A percentile compares a stretch with the other conserved stretches of the same genome.
Evolutionary conservation across 2,888 invertebrate species (phyloP).

Genomic region (Syrista parreyssii): DNA sequence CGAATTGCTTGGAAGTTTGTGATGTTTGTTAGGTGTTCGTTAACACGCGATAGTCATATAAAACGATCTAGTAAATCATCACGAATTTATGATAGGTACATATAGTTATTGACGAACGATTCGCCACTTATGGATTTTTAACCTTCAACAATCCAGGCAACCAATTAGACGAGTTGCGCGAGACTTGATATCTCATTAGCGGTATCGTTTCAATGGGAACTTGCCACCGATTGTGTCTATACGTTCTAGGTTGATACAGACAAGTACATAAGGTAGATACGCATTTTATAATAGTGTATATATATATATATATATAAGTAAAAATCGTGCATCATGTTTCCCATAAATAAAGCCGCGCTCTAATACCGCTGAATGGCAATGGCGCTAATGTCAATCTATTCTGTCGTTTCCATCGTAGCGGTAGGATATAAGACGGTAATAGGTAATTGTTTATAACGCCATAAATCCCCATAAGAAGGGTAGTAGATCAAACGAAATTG

Average conservation of each 20-base stretch:
- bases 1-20: neutral
- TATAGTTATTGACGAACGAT: neutral
- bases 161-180: conserved; percentile 25
- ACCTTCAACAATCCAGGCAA: conserved; percentile 22
- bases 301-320: neutral
- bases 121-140: conserved; percentile 17
- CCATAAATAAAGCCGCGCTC: neutral
- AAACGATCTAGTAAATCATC: neutral
- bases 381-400: neutral
- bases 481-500: neutral
- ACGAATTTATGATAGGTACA: neutral
- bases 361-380: neutral
- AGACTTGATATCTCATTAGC: conserved; percentile 16
- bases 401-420: neutral
- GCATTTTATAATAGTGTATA: neutral
- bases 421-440: neutral
- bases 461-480: neutral
- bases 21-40: neutral
- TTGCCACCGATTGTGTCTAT: conserved; percentile 14
- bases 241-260: neutral
- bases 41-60: neutral
- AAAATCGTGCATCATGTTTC: neutral
- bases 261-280: neutral
- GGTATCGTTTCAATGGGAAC: conserved; percentile 21
- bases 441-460: neutral